phyloP scores from a whole-genome alignment of 2,797 vertebrate species.

The Sebastiscus tertius region DNA sequence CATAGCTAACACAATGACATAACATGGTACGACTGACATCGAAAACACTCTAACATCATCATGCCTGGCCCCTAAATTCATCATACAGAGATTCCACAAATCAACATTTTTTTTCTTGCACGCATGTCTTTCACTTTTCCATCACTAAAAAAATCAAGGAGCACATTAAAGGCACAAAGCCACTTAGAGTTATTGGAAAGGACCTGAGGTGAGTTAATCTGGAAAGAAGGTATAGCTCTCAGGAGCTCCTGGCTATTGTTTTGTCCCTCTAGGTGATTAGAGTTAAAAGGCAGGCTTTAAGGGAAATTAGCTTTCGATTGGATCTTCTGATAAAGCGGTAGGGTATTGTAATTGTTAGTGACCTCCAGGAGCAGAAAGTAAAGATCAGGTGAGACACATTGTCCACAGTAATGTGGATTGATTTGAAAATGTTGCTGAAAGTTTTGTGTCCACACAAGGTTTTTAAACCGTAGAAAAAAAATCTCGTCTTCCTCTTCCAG shows the following conservation, averaged over 20 bases:
- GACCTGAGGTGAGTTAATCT: conserved; percentile 55
- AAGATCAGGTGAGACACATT: conserved; percentile 58
- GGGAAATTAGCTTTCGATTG: conserved; percentile 78
- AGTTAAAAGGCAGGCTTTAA: conserved; percentile 73
- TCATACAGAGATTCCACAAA: not conserved
- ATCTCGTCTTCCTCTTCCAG: not conserved
- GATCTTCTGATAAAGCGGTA: conserved; percentile 64
- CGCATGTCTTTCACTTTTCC: not conserved
- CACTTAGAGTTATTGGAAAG: conserved; percentile 61
- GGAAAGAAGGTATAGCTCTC: conserved; percentile 31
- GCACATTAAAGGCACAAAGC: conserved; percentile 27
- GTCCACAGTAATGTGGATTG: conserved; percentile 42
- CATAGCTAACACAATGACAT: not conserved
- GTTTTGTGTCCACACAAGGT: conserved; percentile 3
- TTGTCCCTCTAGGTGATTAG: conserved; percentile 67
- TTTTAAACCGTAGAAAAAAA: not conserved
- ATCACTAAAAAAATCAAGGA: conserved; percentile 18
- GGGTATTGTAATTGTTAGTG: conserved; percentile 66
- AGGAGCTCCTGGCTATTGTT: conserved; percentile 44
- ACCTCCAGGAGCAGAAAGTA: conserved; percentile 58
- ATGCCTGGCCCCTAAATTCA: not conserved
- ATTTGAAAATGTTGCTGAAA: conserved; percentile 39
- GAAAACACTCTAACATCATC: not conserved
- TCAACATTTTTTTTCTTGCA: not conserved
- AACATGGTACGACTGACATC: not conserved